A percentile compares a stretch with the other conserved stretches of the same genome.
These are phyloP conservation scores for Hemistola chrysoprasaria DNA, from an alignment of 2,888 invertebrate species.

Conservation along the genomic window DNA sequence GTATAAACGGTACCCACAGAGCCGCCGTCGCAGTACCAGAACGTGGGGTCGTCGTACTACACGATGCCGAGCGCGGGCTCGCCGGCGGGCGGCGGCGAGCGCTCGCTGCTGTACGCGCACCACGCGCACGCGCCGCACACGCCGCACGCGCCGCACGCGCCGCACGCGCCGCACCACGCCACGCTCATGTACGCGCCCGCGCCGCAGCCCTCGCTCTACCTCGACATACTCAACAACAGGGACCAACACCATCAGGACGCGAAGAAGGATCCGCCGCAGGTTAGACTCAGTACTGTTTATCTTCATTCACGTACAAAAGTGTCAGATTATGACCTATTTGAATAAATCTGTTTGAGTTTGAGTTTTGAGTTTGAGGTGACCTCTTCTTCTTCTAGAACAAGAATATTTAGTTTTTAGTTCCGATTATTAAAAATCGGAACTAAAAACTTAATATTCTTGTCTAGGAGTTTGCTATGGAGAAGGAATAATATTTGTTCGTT, in stretches of 20 bases:
- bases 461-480: too few relatives aligned
- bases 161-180: constrained; percentile 37
- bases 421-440: too few relatives aligned
- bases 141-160: constrained; percentile 48
- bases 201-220: constrained; percentile 63
- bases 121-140: constrained; percentile 67
- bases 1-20: constrained; percentile 6
- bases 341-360: too few relatives aligned
- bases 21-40: constrained; percentile 64
- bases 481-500: too few relatives aligned
- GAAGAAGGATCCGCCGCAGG: constrained; percentile 68
- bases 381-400: too few relatives aligned
- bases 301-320: too few relatives aligned
- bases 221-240: constrained; percentile 71
- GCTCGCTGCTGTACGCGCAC: constrained; percentile 68
- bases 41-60: constrained; percentile 62
- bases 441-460: too few relatives aligned
- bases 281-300: too few relatives aligned
- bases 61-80: constrained; percentile 53
- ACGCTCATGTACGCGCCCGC: constrained; percentile 60
- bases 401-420: too few relatives aligned
- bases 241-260: constrained; percentile 64
- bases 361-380: too few relatives aligned
- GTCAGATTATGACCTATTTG: too few relatives aligned
- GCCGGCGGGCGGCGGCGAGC: constrained; percentile 63